Base-by-base conservation (phyloP, 1,140 invertebrate genomes). In the Aphelinus certus region DNA sequence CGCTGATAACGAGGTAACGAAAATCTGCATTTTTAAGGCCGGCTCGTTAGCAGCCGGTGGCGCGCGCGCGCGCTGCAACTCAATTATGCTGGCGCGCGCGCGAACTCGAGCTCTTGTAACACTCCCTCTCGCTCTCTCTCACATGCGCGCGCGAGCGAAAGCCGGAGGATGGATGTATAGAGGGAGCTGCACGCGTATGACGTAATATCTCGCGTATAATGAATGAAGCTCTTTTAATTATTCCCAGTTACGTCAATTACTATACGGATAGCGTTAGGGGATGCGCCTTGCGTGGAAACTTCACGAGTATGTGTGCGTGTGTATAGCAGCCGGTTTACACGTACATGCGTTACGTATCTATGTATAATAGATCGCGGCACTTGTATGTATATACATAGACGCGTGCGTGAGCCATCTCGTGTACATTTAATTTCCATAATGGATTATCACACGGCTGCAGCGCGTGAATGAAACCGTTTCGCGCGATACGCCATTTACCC, bases 221-320 rank as follows among this genome's bases (percentile, higher is more conserved):
- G 42, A 73, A 68, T 26, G 9, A 62, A 53, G 56, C 48, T 65
- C 56, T 73, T 73, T 67, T 73, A 73, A 73, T 73, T 73, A 73
- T 73, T 73, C 67, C 67, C 64, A 53, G 72, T 68, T 73, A 61
- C 51, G 48, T 61, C 65, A 67, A 73, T 67, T 62, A 73, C 49
- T 61, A 66, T 58, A 53, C 9, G 51, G 26, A 72, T 72, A 64
- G 46, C 71, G 26, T n/a, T 26, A 57, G 48, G 10, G 56, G 26
- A 26, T 26, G 48, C 9, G 43, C 42, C 26, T 26, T 26, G 26
- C 10, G 5, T 26, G 70, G 65, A 72, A 65, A 72, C 10, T 57
- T 64, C 7, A 58, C 6, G 53, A 45, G 7, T 10, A 6, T 26
- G 26, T 26, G 26, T 26, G 26, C 26, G 26, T 26, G 26, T 26